Percentiles rank a stretch among this genome's conserved stretches.
Conservation (phyloP, 2,888 invertebrate species). For the Lasius fuliginosus region DNA sequence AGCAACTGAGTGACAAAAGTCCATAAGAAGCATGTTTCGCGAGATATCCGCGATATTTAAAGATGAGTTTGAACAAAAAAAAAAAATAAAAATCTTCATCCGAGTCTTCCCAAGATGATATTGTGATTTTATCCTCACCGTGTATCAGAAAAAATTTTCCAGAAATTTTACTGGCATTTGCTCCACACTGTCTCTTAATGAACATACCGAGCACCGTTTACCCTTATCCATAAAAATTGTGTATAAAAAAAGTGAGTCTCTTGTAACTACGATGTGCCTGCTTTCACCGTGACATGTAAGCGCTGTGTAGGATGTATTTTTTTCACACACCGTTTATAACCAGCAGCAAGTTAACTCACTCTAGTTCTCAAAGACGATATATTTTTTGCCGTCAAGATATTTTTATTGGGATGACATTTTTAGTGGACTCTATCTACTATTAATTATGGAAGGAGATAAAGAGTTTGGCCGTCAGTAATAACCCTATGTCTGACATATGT, state of each 20-base stretch:
- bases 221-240: slow-evolving; percentile 43
- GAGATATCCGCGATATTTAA: background rate
- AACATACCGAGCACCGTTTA: slow-evolving; percentile 37
- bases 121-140: background rate
- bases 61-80: slow-evolving; percentile 18
- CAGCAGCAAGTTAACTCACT: slow-evolving; percentile 18
- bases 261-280: background rate
- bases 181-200: slow-evolving; percentile 12
- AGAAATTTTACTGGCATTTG: slow-evolving; percentile 44
- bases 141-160: background rate
- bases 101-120: background rate
- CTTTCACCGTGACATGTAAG: slow-evolving; percentile 15
- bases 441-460: slow-evolving; percentile 9
- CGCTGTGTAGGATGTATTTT: slow-evolving; percentile 31
- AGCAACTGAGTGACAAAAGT: slow-evolving; percentile 40
- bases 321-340: slow-evolving; percentile 32
- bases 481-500: background rate
- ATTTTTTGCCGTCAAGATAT: slow-evolving; percentile 33
- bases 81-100: slow-evolving; percentile 5
- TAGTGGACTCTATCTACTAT: slow-evolving; percentile 15
- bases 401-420: slow-evolving; percentile 42
- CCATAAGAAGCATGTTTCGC: slow-evolving; percentile 7
- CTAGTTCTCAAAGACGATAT: slow-evolving; percentile 24
- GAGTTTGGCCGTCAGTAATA: background rate
- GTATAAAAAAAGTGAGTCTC: slow-evolving; percentile 29